Percentiles rank a stretch among this genome's conserved stretches.
phyloP scores from a whole-genome alignment of 2,113 vertebrate species.

The Recurvirostra avosetta region DNA sequence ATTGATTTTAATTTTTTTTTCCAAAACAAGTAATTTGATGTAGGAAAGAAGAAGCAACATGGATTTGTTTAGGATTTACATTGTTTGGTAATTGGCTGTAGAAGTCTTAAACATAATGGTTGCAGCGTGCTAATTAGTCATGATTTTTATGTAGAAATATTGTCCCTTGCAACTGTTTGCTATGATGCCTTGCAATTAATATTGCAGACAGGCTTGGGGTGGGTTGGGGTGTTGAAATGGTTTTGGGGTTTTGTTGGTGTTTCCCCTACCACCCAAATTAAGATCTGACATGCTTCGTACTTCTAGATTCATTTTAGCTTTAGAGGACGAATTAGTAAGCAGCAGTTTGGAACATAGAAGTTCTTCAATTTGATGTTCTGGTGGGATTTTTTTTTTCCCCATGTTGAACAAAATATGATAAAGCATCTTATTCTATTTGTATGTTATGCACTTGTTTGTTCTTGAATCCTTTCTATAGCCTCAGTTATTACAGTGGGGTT shows the following conservation, averaged over 20 bases:
- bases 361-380: neutral
- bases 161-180: neutral
- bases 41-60: slow-evolving; percentile 52
- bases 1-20: slow-evolving; percentile 22
- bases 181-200: neutral
- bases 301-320: neutral
- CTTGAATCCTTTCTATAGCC: neutral
- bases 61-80: slow-evolving; percentile 12
- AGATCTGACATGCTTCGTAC: neutral
- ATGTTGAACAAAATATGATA: neutral
- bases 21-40: neutral
- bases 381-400: neutral
- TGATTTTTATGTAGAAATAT: slow-evolving; percentile 38
- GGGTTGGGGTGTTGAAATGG: neutral
- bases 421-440: neutral
- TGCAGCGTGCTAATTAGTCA: neutral
- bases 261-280: neutral
- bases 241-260: neutral
- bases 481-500: neutral
- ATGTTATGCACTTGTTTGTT: neutral
- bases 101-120: neutral
- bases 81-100: neutral
- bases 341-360: neutral
- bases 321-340: neutral
- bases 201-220: neutral